Base-by-base conservation (phyloP, 2,113 vertebrate genomes). In the Saccopteryx bilineata region DNA sequence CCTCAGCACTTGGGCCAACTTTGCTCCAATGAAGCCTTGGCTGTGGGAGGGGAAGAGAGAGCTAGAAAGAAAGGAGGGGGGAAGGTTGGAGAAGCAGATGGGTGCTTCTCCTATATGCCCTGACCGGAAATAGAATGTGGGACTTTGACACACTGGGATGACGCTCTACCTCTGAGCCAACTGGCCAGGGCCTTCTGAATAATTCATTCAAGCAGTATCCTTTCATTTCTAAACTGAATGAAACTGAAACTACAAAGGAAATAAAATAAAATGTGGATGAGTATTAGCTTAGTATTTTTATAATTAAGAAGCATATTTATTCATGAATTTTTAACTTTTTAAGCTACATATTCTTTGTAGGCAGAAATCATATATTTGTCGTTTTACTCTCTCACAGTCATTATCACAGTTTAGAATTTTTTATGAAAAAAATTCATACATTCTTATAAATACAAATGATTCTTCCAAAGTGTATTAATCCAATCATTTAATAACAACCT, bases 371-470 rank as follows among this genome's bases (percentile, higher is more conserved):
- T 56, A 21, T 48, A 5, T 75, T 84, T 91, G 10, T 84, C 63
- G n/a, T 66, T 85, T 68, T n/a, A 82, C 33, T 63, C n/a, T 61
- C 46, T 94, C 56, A 90, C 4, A 68, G 1, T 69, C 23, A 68
- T 95, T 91, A 68, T 52, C 21, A 86, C 21, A 80, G 17, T 58
- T 78, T 69, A 90, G 69, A 78, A 31, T 24, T 93, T 93, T 93
- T 83, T 3, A 61, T 50, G 6, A 82, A 88, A 91, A 91, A 63
- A 60, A 48, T 28, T 54, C 11, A 80, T 91, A n/a, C 1, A 58
- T 66, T 79, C 14, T 68, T 82, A 50, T 68, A 72, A 91, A 71
- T 81, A 48, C 68, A 8, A 93, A 79, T 52, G 1, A 61, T 94
- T 88, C 39, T 61, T 71, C 8, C 31, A 91, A 87, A 90, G 83